These are phyloP conservation scores for Drepana falcataria DNA, from an alignment of 2,888 invertebrate genomes.

Conservation along the genomic window DNA sequence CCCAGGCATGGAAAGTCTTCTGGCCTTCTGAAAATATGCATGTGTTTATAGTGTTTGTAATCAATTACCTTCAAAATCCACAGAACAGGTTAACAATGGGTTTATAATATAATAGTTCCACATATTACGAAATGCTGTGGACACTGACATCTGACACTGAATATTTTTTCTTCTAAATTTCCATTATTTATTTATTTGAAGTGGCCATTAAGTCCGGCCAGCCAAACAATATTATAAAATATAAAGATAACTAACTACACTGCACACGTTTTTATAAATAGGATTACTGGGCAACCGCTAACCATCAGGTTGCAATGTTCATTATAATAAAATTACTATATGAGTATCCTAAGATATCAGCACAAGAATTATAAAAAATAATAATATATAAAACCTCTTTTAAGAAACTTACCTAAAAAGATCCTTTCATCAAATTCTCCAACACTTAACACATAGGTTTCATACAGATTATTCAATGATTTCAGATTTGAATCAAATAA, in stretches of 20 bases:
- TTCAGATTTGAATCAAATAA: slow-evolving; percentile 92
- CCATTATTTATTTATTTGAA: not conserved
- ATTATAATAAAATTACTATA: too few species aligned
- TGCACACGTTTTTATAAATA: too few species aligned
- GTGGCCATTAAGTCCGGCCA: not conserved
- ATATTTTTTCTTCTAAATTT: not conserved
- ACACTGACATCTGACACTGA: not conserved
- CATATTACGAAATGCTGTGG: slow-evolving; percentile 18
- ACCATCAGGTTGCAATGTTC: too few species aligned
- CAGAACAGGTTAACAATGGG: slow-evolving; percentile 40
- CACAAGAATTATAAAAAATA: too few species aligned
- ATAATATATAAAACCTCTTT: not conserved
- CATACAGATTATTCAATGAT: slow-evolving; percentile 91
- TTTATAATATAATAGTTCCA: slow-evolving; percentile 34
- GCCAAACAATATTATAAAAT: too few species aligned
- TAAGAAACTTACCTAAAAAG: slow-evolving; percentile 84
- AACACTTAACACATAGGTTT: slow-evolving; percentile 91
- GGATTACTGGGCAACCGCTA: too few species aligned
- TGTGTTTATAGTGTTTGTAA: too few species aligned
- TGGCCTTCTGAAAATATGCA: too few species aligned
- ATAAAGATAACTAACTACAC: too few species aligned
- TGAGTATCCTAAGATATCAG: too few species aligned
- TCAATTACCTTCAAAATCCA: slow-evolving; percentile 32
- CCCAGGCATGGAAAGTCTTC: too few species aligned
- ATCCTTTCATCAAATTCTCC: slow-evolving; percentile 98